phyloP scores from a whole-genome alignment of 2,888 invertebrate genomes.

The Orgyia antiqua region DNA sequence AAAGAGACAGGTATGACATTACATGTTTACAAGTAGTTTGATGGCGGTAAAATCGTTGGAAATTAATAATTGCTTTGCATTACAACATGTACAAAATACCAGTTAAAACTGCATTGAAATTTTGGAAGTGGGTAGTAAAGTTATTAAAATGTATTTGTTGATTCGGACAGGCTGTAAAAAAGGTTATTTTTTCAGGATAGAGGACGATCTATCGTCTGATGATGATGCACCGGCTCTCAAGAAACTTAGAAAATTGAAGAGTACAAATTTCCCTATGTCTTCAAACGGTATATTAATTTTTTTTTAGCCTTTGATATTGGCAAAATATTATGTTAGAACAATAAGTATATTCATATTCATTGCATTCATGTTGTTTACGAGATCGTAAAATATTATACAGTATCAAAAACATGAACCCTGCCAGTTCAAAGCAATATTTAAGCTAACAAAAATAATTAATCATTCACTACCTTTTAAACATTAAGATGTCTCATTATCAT shows the following conservation, averaged over 20 bases:
- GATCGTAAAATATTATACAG: too few species aligned
- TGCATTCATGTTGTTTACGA: too few species aligned
- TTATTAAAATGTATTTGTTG: neutral
- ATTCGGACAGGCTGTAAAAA: too few species aligned
- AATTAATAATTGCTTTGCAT: slow-evolving; percentile 21
- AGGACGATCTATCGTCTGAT: slow-evolving; percentile 59
- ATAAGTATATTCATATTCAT: too few species aligned
- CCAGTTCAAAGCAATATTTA: too few species aligned
- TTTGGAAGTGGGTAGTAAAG: slow-evolving; percentile 54
- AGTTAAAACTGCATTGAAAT: slow-evolving; percentile 53
- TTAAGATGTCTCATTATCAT: too few species aligned
- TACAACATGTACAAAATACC: slow-evolving; percentile 54
- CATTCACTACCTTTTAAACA: too few species aligned
- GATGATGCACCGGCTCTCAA: slow-evolving; percentile 60
- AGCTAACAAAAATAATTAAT: too few species aligned
- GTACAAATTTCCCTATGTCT: slow-evolving; percentile 56
- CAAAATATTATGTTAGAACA: too few species aligned
- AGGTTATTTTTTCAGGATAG: slow-evolving; percentile 45
- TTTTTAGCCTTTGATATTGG: neutral
- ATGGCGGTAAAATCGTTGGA: slow-evolving; percentile 69
- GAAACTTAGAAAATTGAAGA: slow-evolving; percentile 52
- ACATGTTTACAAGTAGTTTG: slow-evolving; percentile 63
- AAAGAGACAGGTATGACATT: slow-evolving; percentile 73
- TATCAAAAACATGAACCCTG: too few species aligned
- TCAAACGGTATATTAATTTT: slow-evolving; percentile 48